A percentile compares a stretch with the other conserved stretches of the same genome.
These are phyloP conservation scores for Syngnathus floridae DNA, from an alignment of 2,113 vertebrate species.

Conservation along the genomic window DNA sequence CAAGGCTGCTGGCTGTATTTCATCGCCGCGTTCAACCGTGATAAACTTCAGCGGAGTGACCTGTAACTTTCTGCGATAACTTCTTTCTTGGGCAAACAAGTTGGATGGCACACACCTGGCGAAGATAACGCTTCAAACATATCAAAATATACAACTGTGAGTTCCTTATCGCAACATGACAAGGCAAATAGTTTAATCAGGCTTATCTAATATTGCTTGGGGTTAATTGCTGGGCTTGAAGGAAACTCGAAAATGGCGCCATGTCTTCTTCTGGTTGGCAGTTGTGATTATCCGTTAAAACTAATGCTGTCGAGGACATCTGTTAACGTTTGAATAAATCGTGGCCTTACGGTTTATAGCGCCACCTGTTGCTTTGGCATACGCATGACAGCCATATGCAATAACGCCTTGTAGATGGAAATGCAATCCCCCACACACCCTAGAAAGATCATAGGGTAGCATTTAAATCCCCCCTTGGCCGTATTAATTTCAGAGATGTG, in stretches of 20 bases:
- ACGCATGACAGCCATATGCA: neutral
- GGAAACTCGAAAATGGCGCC: neutral
- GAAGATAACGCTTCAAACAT: slow-evolving; percentile 21
- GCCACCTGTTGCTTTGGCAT: neutral
- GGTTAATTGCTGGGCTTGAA: slow-evolving; percentile 46
- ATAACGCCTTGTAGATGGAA: neutral
- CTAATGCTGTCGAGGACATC: neutral
- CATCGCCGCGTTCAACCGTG: slow-evolving; percentile 48
- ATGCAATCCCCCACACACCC: neutral
- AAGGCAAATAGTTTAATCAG: slow-evolving; percentile 10
- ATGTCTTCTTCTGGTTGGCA: no score
- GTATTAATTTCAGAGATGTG: neutral
- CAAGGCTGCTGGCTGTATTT: slow-evolving; percentile 38
- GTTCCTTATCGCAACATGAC: slow-evolving; percentile 13
- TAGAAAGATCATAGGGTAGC: neutral
- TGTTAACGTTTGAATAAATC: neutral
- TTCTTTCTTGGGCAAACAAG: slow-evolving; percentile 28
- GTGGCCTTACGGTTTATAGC: neutral
- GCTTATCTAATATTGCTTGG: slow-evolving; percentile 28
- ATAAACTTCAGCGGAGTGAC: slow-evolving; percentile 43
- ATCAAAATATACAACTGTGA: slow-evolving; percentile 7
- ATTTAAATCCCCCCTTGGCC: neutral
- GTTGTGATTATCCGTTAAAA: no score
- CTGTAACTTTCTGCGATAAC: slow-evolving; percentile 16
- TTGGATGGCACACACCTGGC: slow-evolving; percentile 16